Base-by-base conservation (phyloP, 1,140 invertebrate genomes). In the Pristionchus pacificus region DNA sequence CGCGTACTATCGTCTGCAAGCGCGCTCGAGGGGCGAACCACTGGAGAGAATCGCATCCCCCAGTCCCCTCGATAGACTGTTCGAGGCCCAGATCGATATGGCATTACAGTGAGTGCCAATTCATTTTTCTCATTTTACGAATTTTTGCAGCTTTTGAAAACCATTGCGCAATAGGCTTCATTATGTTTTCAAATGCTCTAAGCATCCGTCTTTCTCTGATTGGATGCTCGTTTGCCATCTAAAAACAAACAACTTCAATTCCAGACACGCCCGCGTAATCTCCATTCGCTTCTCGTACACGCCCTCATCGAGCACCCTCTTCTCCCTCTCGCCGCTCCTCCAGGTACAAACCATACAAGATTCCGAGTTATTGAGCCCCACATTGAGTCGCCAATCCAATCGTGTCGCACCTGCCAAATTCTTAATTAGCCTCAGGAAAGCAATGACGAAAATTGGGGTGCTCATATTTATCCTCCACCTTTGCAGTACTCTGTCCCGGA, bases 401-500 rank as follows among this genome's bases (percentile, higher is more conserved):
- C n/a, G n/a, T n/a, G n/a, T n/a, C n/a, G n/a, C n/a, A n/a, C n/a
- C n/a, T n/a, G n/a, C n/a, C n/a, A n/a, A n/a, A n/a, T n/a, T n/a
- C n/a, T n/a, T n/a, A n/a, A n/a, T n/a, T n/a, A n/a, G n/a, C n/a
- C n/a, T n/a, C n/a, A n/a, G n/a, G n/a, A n/a, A n/a, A n/a, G n/a
- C n/a, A n/a, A n/a, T n/a, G n/a, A n/a, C n/a, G n/a, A n/a, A n/a
- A n/a, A n/a, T n/a, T n/a, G n/a, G n/a, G n/a, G n/a, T n/a, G n/a
- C n/a, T n/a, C n/a, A n/a, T n/a, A n/a, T n/a, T n/a, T n/a, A n/a
- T n/a, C n/a, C n/a, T n/a, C n/a, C n/a, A n/a, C n/a, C n/a, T n/a
- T n/a, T n/a, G n/a, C 80, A 82, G 65, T 82, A 82, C 62, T 74
- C 84, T 27, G 60, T 82, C 19, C 80, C 80, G 1, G 75, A 82